A percentile compares a stretch with the other conserved stretches of the same genome.
These are phyloP conservation scores for Baronia brevicornis DNA, from an alignment of 2,888 invertebrate genomes.

Conservation along the genomic window DNA sequence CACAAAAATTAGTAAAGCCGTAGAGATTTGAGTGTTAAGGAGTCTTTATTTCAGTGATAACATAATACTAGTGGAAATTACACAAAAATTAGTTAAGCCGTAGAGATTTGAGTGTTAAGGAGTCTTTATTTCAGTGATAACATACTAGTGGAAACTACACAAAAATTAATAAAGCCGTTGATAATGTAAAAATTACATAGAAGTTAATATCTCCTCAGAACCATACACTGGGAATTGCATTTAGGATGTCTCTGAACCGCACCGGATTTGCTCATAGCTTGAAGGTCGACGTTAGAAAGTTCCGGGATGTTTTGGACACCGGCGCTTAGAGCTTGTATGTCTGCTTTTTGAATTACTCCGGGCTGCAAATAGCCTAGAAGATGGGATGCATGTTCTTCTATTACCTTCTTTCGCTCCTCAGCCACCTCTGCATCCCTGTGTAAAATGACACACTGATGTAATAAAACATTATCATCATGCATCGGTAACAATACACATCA, in stretches of 20 bases:
- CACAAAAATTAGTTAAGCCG: no score
- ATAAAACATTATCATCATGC: not conserved
- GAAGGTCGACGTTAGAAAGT: constrained; percentile 25
- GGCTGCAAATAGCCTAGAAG: constrained; percentile 76
- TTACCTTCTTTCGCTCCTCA: constrained; percentile 69
- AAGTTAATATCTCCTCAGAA: constrained; percentile 36
- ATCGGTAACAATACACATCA: no score
- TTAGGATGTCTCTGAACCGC: constrained; percentile 31
- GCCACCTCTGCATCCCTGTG: constrained; percentile 71
- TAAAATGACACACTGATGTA: not conserved
- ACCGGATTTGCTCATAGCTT: constrained; percentile 19
- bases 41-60: no score
- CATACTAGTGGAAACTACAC: no score
- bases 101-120: no score
- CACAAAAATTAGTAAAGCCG: no score
- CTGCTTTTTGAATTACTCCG: constrained; percentile 60
- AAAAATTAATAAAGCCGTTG: no score
- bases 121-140: no score
- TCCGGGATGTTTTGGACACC: constrained; percentile 20
- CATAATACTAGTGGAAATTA: no score
- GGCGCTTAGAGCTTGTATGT: constrained; percentile 39
- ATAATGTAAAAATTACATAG: no score
- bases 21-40: no score
- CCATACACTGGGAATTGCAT: constrained; percentile 49
- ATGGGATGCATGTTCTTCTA: constrained; percentile 73